Evolutionary conservation across 92 coral and sea anemone genomes (phyloP).

Genomic region (Epizoanthus stellaris): DNA sequence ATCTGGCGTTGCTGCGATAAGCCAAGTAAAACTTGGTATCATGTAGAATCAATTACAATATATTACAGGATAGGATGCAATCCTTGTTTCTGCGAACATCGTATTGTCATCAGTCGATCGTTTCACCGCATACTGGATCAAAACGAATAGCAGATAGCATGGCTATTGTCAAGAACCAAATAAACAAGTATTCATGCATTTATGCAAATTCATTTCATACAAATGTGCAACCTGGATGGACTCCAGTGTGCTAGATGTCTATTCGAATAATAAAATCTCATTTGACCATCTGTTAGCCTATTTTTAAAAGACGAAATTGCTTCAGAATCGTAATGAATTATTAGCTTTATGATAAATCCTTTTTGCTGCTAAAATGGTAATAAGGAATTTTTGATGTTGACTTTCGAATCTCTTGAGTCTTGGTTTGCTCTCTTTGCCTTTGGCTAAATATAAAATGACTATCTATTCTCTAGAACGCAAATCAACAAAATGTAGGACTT

Average conservation of each 20-base stretch:
- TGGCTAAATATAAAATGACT: no score
- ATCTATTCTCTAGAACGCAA: no score
- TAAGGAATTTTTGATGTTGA: no score
- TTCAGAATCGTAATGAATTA: background rate
- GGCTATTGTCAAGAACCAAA: slow-evolving; percentile 6
- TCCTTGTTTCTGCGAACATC: background rate
- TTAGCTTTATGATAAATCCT: background rate
- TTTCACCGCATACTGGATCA: background rate
- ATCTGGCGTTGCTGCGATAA: slow-evolving; percentile 3
- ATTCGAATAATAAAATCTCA: background rate
- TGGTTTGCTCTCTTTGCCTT: no score
- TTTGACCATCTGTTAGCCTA: slow-evolving; percentile 10
- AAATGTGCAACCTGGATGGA: slow-evolving; percentile 1
- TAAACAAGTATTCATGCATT: slow-evolving; percentile 12
- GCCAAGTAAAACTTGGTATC: background rate
- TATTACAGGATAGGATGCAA: background rate
- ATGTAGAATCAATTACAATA: background rate
- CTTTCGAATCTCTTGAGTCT: no score
- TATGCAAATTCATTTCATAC: slow-evolving; percentile 38
- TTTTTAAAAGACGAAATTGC: background rate
- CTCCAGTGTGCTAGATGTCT: background rate
- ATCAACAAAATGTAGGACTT: no score
- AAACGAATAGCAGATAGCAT: slow-evolving; percentile 22
- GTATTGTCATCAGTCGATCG: background rate
- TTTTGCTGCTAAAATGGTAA: no score